phyloP scores from a whole-genome alignment of 2,113 vertebrate genomes.

The Lagopus muta region DNA sequence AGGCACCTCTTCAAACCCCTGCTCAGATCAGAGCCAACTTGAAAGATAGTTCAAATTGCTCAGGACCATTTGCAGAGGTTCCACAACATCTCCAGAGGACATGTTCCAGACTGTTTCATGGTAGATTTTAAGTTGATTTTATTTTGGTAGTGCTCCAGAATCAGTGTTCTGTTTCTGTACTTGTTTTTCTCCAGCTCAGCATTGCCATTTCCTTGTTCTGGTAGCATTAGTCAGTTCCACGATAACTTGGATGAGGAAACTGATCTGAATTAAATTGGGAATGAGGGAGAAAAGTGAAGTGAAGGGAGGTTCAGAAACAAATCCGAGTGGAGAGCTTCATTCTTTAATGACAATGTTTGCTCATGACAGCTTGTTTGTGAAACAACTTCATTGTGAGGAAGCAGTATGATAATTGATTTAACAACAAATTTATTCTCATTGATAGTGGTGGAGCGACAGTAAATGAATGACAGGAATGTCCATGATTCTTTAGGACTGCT shows the following conservation, averaged over 20 bases:
- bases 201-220: not conserved
- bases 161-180: not conserved
- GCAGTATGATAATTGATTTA: not conserved
- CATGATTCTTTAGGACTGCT: not conserved
- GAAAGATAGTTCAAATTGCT: not conserved
- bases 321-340: not conserved
- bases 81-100: not conserved
- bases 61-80: not conserved
- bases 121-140: not conserved
- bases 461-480: not conserved
- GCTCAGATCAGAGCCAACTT: not conserved
- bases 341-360: not conserved
- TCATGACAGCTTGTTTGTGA: not conserved
- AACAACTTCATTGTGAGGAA: not conserved
- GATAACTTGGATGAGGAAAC: not conserved
- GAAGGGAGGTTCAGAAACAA: not conserved
- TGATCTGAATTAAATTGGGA: not conserved
- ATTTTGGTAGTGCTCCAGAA: not conserved
- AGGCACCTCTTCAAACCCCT: not conserved
- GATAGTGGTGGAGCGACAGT: not conserved
- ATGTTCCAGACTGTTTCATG: not conserved
- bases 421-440: not conserved
- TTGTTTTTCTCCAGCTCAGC: not conserved
- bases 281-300: not conserved
- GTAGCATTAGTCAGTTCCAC: not conserved